Conservation (phyloP, 2,113 vertebrate species). For the Corydoras maculifer region DNA sequence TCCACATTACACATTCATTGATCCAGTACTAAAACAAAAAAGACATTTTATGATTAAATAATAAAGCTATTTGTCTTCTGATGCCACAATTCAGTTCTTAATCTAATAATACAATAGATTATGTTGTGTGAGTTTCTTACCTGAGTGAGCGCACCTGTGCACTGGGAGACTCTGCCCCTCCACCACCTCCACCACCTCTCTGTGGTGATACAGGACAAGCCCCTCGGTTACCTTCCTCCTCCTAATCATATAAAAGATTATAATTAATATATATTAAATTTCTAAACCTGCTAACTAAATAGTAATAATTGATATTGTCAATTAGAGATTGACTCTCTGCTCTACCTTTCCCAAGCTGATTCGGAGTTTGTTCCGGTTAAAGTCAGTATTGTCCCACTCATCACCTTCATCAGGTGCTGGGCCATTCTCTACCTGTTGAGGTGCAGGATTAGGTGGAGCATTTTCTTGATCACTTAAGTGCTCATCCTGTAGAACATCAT, state of each 20-base stretch:
- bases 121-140: slow-evolving; percentile 46
- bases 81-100: no score
- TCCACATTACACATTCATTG: no score
- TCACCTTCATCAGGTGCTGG: slow-evolving; percentile 74
- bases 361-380: slow-evolving; percentile 97
- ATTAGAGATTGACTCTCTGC: not conserved
- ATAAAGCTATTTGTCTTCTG: no score
- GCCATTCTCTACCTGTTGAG: slow-evolving; percentile 59
- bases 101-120: no score
- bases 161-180: slow-evolving; percentile 78
- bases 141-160: slow-evolving; percentile 80
- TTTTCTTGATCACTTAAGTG: slow-evolving; percentile 98
- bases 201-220: slow-evolving; percentile 77
- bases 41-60: no score
- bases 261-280: no score
- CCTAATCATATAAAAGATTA: slow-evolving; percentile 56
- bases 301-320: no score
- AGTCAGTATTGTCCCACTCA: slow-evolving; percentile 92
- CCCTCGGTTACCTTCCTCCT: slow-evolving; percentile 80
- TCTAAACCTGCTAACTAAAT: no score
- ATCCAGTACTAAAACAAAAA: no score
- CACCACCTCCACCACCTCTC: slow-evolving; percentile 75
- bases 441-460: slow-evolving; percentile 77
- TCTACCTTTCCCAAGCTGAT: slow-evolving; percentile 97
- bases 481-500: slow-evolving; percentile 86